These are phyloP conservation scores for Osmoderma eremita DNA, from an alignment of 2,888 invertebrate genomes.

Conservation along the genomic window DNA sequence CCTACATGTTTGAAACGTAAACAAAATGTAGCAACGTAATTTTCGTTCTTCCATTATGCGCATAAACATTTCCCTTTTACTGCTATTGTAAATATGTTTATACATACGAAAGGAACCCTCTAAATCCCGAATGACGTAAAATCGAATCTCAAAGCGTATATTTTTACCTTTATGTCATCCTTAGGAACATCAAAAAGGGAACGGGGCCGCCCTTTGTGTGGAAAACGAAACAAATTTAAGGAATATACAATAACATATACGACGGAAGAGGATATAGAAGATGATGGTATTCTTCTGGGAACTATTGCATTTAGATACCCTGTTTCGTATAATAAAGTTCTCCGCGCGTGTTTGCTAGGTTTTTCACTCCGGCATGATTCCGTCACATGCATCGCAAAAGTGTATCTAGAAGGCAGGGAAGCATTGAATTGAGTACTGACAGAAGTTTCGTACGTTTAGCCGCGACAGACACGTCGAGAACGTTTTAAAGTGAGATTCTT, in stretches of 20 bases:
- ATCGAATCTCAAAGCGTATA: constrained; percentile 29
- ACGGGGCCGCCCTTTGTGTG: constrained; percentile 19
- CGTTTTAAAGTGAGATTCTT: constrained; percentile 5
- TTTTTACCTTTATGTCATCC: constrained; percentile 30
- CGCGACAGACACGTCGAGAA: constrained; percentile 9
- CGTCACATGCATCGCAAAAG: constrained; percentile 11
- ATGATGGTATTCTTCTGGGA: constrained; percentile 27
- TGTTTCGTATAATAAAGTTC: constrained; percentile 33
- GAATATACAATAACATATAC: constrained; percentile 24
- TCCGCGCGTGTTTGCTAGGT: constrained; percentile 10
- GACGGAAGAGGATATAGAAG: constrained; percentile 27
- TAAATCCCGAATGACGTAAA: constrained; percentile 27
- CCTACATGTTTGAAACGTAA: too few species aligned
- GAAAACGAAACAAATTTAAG: constrained; percentile 36
- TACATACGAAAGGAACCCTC: constrained; percentile 4
- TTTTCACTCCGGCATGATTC: constrained; percentile 24
- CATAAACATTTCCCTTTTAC: constrained; percentile 2
- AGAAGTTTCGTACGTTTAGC: constrained; percentile 20
- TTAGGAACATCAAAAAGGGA: constrained; percentile 24
- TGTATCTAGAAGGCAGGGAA: neutral
- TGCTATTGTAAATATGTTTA: constrained; percentile 10
- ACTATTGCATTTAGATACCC: constrained; percentile 37
- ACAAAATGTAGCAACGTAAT: neutral
- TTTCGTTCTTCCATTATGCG: neutral
- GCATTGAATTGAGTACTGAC: constrained; percentile 18